phyloP scores from a whole-genome alignment of 2,797 vertebrate species.

The Lagocephalus sceleratus region DNA sequence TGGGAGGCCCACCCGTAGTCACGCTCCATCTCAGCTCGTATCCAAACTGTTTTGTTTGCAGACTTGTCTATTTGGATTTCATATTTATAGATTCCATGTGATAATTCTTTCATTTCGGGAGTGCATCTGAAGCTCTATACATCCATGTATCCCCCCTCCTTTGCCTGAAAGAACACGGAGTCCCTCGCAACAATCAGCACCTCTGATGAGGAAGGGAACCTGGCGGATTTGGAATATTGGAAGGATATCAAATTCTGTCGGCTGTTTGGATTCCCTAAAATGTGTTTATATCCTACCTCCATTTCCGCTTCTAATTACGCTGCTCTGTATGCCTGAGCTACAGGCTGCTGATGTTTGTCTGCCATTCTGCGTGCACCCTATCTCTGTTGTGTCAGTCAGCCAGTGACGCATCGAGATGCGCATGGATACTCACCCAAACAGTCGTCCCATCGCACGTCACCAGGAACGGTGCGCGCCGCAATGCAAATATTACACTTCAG shows the following conservation, averaged over 20 bases:
- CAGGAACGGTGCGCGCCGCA: conserved; percentile 2
- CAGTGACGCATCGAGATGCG: conserved; percentile 11
- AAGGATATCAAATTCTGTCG: conserved; percentile 1
- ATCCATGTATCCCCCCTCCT: no score
- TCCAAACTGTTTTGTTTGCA: no score
- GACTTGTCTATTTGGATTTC: not conserved
- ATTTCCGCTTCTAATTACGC: conserved; percentile 13
- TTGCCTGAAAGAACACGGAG: not conserved
- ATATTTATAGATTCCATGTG: conserved; percentile 3
- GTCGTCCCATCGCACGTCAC: conserved; percentile 1
- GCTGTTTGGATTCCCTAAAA: conserved; percentile 21
- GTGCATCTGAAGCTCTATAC: no score
- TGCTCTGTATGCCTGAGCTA: not conserved
- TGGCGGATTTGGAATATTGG: conserved; percentile 5
- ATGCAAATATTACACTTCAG: conserved; percentile 31
- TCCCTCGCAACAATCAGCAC: not conserved
- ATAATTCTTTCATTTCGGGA: no score
- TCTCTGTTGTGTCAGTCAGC: conserved; percentile 13
- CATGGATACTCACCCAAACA: conserved; percentile 3
- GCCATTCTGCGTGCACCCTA: not conserved
- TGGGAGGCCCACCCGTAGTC: not conserved
- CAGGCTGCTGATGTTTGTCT: conserved; percentile 15
- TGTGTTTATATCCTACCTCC: conserved; percentile 1
- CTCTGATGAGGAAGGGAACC: no score
- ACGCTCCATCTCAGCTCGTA: not conserved